Evolutionary conservation across 2,113 vertebrate species (phyloP).

Genomic region (Xiphophorus couchianus): DNA sequence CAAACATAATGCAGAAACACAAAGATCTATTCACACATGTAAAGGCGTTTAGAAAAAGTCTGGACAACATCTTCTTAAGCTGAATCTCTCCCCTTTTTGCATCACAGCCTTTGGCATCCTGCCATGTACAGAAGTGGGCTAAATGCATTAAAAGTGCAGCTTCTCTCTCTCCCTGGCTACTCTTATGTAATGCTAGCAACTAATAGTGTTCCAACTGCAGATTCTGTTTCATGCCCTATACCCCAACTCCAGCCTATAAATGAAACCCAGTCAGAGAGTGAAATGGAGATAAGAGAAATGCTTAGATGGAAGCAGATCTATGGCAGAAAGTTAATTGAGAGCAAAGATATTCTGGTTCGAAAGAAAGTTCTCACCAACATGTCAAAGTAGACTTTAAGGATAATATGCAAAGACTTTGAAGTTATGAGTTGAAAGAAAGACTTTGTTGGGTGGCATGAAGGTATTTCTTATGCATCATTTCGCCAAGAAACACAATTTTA

Average conservation of each 20-base stretch:
- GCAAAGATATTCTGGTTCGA: background rate
- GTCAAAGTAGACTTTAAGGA: background rate
- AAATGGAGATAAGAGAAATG: conserved; percentile 9
- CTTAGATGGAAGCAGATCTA: background rate
- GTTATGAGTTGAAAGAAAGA: background rate
- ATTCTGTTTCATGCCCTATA: conserved; percentile 38
- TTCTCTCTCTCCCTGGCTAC: conserved; percentile 23
- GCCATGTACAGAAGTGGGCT: conserved; percentile 29
- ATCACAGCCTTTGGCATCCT: conserved; percentile 1
- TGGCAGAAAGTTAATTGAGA: background rate
- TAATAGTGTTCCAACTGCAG: conserved; percentile 40
- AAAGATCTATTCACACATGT: conserved; percentile 8
- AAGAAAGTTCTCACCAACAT: background rate
- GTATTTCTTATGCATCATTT: background rate
- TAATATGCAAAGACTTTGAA: background rate
- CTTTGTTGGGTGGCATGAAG: background rate
- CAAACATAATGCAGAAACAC: background rate
- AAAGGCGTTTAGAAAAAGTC: background rate
- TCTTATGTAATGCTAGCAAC: conserved; percentile 57
- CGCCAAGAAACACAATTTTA: too few relatives aligned
- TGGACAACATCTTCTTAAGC: background rate
- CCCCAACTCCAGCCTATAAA: background rate
- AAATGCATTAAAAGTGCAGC: conserved; percentile 29
- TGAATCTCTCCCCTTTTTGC: background rate
- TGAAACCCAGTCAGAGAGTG: conserved; percentile 19